Base-by-base conservation (phyloP, 2,888 invertebrate genomes). In the Rhamnusium bicolor region DNA sequence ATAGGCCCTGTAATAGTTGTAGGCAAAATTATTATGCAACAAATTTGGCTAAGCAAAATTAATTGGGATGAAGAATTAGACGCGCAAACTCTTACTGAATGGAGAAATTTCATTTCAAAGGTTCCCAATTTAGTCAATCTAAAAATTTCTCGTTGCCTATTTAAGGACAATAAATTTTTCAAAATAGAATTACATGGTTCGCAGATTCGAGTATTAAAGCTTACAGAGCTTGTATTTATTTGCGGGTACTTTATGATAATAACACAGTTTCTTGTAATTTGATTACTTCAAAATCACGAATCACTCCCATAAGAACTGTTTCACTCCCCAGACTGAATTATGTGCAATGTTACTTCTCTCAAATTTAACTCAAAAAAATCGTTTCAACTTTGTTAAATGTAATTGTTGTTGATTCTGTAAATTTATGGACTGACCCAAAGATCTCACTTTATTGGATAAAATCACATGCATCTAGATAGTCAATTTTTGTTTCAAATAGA, bases 11-110 rank as follows among this genome's bases (percentile, higher is more conserved):
- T 76, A 0, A 69, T 73, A 21, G 62, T 78, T 2, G 40, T 49
- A n/a, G 73, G 62, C 21, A 77, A 76, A 69, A 27, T 78, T 6
- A 68, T 77, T 7, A 78, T 78, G 58, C 76, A 77, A 49, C 67
- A 61, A 53, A 18, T 77, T 0, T 77, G 75, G 75, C 5, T 56
- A n/a, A 7, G 47, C 8, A 66, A 77, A 46, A 8, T 73, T 7
- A 60, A 65, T 49, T 78, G 76, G 76, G 76, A 77, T 60, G 27
- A 24, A 3, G 21, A 29, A 29, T 51, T 69, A 16, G 63, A 66
- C 24, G 7, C 65, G 7, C 12, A 24, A 8, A 3, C 74, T 19
- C 16, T 69, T 2, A 66, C 62, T 12, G 65, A 74, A 54, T 72
- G 74, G 74, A 49, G 16, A 54, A 47, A 49, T 10, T 77, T 72